phyloP scores from a whole-genome alignment of 64 coral and sea anemone species.

The Montipora cactus region DNA sequence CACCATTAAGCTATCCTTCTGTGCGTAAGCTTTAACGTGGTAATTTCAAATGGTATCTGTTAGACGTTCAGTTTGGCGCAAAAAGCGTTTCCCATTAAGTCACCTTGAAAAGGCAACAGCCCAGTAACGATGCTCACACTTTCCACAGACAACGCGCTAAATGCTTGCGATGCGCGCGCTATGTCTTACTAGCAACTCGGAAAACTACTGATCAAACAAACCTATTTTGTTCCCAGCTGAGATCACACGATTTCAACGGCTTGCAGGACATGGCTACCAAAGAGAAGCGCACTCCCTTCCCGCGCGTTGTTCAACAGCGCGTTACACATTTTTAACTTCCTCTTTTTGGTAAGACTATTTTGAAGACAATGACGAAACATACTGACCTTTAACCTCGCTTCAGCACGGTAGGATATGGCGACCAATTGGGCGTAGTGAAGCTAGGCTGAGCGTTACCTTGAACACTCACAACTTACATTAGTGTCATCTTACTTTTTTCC shows the following conservation, averaged over 20 bases:
- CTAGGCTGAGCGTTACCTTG: not conserved
- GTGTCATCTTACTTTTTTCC: not conserved
- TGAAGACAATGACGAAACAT: conserved; percentile 24
- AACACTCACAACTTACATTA: not conserved
- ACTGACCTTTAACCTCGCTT: conserved; percentile 11
- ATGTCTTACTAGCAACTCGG: not conserved
- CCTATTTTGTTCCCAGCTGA: not conserved
- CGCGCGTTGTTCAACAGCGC: not conserved
- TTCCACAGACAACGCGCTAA: not conserved
- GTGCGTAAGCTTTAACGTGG: too few species aligned
- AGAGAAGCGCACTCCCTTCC: not conserved
- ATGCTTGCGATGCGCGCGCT: not conserved
- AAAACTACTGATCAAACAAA: not conserved
- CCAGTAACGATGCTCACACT: not conserved
- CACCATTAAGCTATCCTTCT: too few species aligned
- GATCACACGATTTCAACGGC: too few species aligned
- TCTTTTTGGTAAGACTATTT: not conserved
- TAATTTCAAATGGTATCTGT: too few species aligned
- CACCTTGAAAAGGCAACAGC: not conserved
- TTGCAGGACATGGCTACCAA: not conserved
- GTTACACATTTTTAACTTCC: not conserved
- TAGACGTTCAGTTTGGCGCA: too few species aligned
- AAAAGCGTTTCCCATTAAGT: not conserved
- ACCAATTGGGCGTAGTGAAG: not conserved
- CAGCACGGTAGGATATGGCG: not conserved